Evolutionary conservation across 2,113 vertebrate genomes (phyloP).

Genomic region (Bufo bufo): DNA sequence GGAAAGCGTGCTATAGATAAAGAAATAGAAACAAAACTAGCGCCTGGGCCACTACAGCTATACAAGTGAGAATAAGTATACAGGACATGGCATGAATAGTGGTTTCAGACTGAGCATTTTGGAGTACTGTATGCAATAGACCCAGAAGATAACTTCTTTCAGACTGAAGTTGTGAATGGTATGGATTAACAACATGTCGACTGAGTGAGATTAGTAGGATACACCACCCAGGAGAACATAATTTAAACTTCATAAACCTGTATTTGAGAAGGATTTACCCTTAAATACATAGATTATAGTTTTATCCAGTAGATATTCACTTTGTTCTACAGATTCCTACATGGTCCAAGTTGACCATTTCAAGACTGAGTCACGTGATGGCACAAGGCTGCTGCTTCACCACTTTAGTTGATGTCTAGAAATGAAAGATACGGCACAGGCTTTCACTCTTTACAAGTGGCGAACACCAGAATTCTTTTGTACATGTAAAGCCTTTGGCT

Average conservation of each 20-base stretch:
- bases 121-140: no score
- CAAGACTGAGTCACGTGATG: constrained; percentile 78
- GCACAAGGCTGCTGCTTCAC: constrained; percentile 88
- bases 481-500: constrained; percentile 68
- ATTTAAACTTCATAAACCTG: neutral
- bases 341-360: neutral
- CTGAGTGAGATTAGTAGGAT: neutral
- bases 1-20: no score
- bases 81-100: no score
- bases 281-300: neutral
- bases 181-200: neutral
- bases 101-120: no score
- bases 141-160: no score
- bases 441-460: constrained; percentile 76
- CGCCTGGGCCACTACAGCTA: no score
- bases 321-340: neutral
- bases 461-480: constrained; percentile 63
- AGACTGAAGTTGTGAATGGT: no score
- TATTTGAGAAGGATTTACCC: neutral
- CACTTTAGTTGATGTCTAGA: constrained; percentile 80
- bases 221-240: neutral
- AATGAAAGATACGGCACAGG: constrained; percentile 76
- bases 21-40: no score
- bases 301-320: neutral
- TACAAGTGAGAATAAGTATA: no score